phyloP scores from a whole-genome alignment of 2,797 vertebrate species.

The Podargus strigoides region DNA sequence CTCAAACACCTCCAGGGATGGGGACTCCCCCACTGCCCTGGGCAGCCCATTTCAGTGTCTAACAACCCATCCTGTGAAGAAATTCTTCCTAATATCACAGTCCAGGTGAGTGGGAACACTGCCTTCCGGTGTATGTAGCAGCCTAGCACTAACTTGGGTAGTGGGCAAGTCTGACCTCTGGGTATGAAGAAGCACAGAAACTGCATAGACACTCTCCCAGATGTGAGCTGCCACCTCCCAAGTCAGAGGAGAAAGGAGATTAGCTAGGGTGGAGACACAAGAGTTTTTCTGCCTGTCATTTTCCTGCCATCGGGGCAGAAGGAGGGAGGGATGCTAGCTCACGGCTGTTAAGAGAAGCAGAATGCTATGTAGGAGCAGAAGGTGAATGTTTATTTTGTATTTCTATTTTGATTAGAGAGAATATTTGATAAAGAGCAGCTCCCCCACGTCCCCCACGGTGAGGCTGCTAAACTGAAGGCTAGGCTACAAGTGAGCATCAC shows the following conservation, averaged over 20 bases:
- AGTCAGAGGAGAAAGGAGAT: neutral
- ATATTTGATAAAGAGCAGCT: neutral
- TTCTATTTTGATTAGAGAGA: neutral
- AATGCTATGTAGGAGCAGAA: neutral
- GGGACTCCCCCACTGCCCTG: too few species aligned
- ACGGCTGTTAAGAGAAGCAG: neutral
- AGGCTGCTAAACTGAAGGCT: neutral
- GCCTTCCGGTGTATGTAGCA: neutral
- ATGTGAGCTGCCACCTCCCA: neutral
- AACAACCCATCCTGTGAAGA: too few species aligned
- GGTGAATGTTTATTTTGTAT: neutral
- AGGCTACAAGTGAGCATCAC: constrained; percentile 17
- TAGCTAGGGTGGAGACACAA: neutral
- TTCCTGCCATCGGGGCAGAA: neutral
- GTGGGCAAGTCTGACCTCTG: neutral
- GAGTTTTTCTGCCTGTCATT: neutral
- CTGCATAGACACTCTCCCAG: neutral
- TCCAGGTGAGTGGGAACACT: neutral
- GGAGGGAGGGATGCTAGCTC: neutral
- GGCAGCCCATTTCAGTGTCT: too few species aligned
- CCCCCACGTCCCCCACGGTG: neutral
- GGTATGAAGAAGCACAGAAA: neutral
- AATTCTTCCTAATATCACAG: too few species aligned
- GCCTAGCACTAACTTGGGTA: neutral
- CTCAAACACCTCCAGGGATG: too few species aligned